phyloP scores from a whole-genome alignment of 2,113 vertebrate genomes.

The Aix galericulata region DNA sequence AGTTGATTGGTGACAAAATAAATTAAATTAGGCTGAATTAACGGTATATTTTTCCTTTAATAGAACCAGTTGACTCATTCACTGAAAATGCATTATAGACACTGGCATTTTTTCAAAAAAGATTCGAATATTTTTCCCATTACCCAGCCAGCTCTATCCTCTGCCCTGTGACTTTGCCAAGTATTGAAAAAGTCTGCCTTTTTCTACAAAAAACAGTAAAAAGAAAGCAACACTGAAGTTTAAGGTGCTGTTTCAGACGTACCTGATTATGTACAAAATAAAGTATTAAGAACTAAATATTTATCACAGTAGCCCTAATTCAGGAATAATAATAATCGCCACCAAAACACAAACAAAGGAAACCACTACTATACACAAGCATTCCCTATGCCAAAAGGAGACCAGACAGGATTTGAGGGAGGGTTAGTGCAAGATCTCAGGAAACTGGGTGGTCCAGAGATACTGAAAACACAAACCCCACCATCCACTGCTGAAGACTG shows the following conservation, averaged over 20 bases:
- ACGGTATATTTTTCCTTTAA: conserved; percentile 51
- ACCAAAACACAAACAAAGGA: conserved; percentile 59
- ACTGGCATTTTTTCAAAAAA: conserved; percentile 63
- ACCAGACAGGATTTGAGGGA: conserved; percentile 35
- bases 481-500: background rate
- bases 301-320: conserved; percentile 6
- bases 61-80: conserved; percentile 65
- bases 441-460: conserved; percentile 54
- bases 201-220: background rate
- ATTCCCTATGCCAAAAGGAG: conserved; percentile 5
- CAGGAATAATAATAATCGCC: background rate
- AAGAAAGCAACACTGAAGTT: background rate
- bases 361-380: conserved; percentile 46
- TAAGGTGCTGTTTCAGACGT: conserved; percentile 8
- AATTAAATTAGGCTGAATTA: conserved; percentile 37
- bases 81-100: conserved; percentile 69
- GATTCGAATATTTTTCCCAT: conserved; percentile 65
- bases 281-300: conserved; percentile 12
- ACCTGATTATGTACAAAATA: background rate
- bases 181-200: conserved; percentile 12
- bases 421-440: background rate
- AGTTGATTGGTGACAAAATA: background rate
- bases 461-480: background rate
- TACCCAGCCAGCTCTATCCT: conserved; percentile 60
- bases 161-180: conserved; percentile 37